Evolutionary conservation across 2,113 vertebrate species (phyloP).

Genomic region (Orthonyx spaldingii): DNA sequence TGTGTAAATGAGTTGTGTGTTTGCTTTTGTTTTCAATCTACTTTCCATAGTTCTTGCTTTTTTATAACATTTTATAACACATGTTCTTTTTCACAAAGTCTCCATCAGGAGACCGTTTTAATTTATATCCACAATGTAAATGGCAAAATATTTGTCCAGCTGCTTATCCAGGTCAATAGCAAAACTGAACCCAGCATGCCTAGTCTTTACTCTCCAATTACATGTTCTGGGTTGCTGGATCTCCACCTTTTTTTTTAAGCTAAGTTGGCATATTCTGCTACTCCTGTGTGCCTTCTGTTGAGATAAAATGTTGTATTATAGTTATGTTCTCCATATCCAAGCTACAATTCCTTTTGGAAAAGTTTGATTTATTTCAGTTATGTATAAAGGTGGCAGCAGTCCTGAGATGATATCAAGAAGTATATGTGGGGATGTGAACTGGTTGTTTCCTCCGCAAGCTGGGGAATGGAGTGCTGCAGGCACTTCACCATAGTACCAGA

Average conservation of each 20-base stretch:
- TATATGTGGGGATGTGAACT: background rate
- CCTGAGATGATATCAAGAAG: background rate
- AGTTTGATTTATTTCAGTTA: background rate
- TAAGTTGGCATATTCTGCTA: background rate
- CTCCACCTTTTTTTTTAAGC: background rate
- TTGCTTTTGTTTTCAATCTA: background rate
- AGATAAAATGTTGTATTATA: background rate
- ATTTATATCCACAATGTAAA: background rate
- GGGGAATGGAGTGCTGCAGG: background rate
- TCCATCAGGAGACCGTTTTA: background rate
- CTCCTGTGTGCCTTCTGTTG: background rate
- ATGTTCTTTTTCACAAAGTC: background rate
- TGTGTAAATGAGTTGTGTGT: background rate
- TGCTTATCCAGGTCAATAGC: background rate
- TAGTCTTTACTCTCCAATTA: background rate
- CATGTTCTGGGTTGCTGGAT: background rate
- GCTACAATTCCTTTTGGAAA: background rate
- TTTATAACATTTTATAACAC: background rate
- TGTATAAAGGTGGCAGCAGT: background rate
- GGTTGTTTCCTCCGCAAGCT: background rate
- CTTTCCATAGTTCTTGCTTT: background rate
- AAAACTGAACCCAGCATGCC: background rate
- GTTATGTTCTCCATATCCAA: background rate
- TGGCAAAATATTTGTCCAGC: background rate
- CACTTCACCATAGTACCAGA: rapidly evolving